Percentiles rank a stretch among this genome's conserved stretches.
phyloP scores from a whole-genome alignment of 2,888 invertebrate genomes.

The Leucozona laternaria region DNA sequence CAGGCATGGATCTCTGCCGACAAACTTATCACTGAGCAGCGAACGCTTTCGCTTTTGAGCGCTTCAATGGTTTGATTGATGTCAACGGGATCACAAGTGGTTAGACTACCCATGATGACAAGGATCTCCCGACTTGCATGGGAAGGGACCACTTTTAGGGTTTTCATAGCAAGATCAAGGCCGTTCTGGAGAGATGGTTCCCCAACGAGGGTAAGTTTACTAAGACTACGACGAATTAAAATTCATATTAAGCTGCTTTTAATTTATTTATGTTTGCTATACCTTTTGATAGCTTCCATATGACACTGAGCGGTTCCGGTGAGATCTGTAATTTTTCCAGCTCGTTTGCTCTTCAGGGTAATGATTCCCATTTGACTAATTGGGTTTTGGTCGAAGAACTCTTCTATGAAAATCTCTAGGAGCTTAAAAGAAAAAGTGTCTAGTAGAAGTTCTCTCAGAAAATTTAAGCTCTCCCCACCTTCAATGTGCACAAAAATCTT shows the following conservation, averaged over 20 bases:
- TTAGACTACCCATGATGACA: slow-evolving; percentile 95
- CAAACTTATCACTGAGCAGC: slow-evolving; percentile 97
- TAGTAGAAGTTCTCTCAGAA: not conserved
- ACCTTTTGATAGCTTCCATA: slow-evolving; percentile 88
- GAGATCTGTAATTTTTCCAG: slow-evolving; percentile 95
- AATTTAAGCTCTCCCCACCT: slow-evolving; percentile 85
- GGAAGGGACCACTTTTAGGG: slow-evolving; percentile 93
- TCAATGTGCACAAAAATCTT: slow-evolving; percentile 92
- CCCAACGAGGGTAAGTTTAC: slow-evolving; percentile 89
- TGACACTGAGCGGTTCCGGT: slow-evolving; percentile 94
- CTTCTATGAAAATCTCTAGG: slow-evolving; percentile 96
- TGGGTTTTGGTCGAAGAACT: slow-evolving; percentile 99
- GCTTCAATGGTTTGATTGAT: slow-evolving; percentile 91
- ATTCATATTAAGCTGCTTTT: not conserved
- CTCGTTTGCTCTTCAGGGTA: slow-evolving; percentile 95
- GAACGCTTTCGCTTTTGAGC: slow-evolving; percentile 91
- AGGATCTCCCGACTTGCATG: slow-evolving; percentile 98
- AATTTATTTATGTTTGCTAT: slow-evolving; percentile 5
- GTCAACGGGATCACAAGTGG: slow-evolving; percentile 98
- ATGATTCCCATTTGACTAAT: slow-evolving; percentile 98
- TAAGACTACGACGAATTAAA: slow-evolving; percentile 83
- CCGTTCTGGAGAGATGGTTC: slow-evolving; percentile 99
- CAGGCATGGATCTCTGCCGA: slow-evolving; percentile 98
- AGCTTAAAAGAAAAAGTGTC: slow-evolving; percentile 86
- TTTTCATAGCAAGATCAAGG: slow-evolving; percentile 93